Evolutionary conservation across 2,888 invertebrate species (phyloP), one percentile per base, ranked within the genome.

Genomic region (Ischnura elegans): DNA sequence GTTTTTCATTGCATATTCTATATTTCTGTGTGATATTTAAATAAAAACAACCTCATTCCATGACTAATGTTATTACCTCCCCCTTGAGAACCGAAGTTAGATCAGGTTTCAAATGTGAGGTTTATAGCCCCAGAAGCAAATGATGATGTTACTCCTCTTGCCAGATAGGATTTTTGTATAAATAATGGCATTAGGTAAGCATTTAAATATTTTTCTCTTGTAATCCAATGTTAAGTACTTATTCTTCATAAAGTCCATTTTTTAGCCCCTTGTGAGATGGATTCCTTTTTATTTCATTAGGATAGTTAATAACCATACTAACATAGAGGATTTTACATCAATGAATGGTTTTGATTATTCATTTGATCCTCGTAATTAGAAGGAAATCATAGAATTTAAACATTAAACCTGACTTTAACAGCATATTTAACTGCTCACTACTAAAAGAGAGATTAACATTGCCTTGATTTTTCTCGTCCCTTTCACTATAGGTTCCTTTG

Each of bases 191-290:
- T 76, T 76, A 76, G 76, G 76, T 76, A 76, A 76, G 76, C 76
- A 76, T 76, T 76, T 36, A 76, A 76, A 29, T 29, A 76, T 76
- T 76, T 76, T 76, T 76, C 76, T 76, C 76, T 76, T 76, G 76
- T 76, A 76, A 36, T 76, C 10, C 29, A 76, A 76, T 76, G 36
- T 76, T 76, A 76, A 76, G 36, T 61, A 25, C 47, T 76, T 76
- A n/a, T 76, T 10, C n/a, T 36, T 25, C 76, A 76, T 76, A 10
- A 29, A 36, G 76, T 76, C 36, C 36, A 36, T 36, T 76, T 76
- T 76, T 76, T 76, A 76, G 76, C 76, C n/a, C 36, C 76, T 16
- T 76, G 29, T 36, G 76, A 76, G 76, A 36, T 76, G 19, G 19
- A 0, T 66, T 76, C 76, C 76, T 36, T 76, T 16, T 76, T 76